These are phyloP conservation scores for Plectrocnemia conspersa DNA, from an alignment of 1,140 invertebrate species.

Conservation along the genomic window DNA sequence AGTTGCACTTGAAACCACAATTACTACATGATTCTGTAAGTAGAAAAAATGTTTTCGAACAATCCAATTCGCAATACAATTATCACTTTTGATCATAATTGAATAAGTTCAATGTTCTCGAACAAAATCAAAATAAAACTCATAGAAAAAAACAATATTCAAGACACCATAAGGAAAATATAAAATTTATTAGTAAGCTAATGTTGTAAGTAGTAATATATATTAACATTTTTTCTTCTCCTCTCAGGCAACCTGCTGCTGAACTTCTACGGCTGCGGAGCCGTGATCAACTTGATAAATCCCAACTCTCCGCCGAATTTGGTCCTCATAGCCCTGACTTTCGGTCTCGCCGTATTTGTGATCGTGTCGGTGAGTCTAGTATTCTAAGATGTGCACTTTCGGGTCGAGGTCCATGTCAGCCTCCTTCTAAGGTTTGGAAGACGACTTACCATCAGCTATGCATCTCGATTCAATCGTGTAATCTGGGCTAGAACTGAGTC, in stretches of 20 bases:
- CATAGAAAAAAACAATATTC: not conserved
- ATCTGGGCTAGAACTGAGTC: too few species aligned
- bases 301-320: conserved; percentile 51
- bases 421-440: too few species aligned
- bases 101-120: too few species aligned
- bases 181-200: not conserved
- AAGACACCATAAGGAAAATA: not conserved
- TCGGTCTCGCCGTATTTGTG: conserved; percentile 80
- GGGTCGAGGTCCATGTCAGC: too few species aligned
- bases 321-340: conserved; percentile 77
- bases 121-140: too few species aligned
- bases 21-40: too few species aligned
- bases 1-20: too few species aligned
- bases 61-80: too few species aligned
- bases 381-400: not conserved
- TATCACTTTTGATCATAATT: too few species aligned
- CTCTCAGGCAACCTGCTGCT: conserved; percentile 69
- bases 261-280: conserved; percentile 81
- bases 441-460: too few species aligned
- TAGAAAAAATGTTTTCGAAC: too few species aligned
- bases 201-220: not conserved
- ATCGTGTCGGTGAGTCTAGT: conserved; percentile 61
- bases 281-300: conserved; percentile 52
- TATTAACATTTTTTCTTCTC: conserved; percentile 5
- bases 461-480: too few species aligned